Conservation (phyloP, 1,140 invertebrate species). For the Ceratosolen fusciceps region DNA sequence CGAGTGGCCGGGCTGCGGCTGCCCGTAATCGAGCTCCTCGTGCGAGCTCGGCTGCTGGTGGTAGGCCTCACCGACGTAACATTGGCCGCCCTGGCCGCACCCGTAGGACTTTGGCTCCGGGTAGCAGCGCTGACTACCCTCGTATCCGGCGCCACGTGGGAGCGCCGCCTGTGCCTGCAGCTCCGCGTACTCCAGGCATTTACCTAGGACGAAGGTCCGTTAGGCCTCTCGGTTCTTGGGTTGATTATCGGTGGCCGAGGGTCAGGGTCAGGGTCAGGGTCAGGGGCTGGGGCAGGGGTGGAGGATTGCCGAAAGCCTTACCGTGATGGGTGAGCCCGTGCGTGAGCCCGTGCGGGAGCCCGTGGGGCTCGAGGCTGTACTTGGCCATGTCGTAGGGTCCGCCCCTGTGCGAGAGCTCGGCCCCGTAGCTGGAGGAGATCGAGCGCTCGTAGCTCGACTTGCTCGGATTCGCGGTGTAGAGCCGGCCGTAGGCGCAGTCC, state of each 20-base stretch:
- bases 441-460: constrained; percentile 10
- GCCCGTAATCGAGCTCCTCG: constrained; percentile 39
- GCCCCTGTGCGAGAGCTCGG: not conserved
- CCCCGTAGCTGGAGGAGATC: not conserved
- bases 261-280: too few relatives aligned
- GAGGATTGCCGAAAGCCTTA: not conserved
- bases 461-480: constrained; percentile 54
- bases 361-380: constrained; percentile 13
- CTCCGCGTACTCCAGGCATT: constrained; percentile 11
- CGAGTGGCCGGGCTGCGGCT: not conserved
- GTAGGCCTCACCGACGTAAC: constrained; percentile 55
- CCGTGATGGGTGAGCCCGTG: not conserved
- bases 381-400: constrained; percentile 36
- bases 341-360: not conserved
- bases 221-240: too few relatives aligned
- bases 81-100: constrained; percentile 58
- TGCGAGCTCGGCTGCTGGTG: not conserved
- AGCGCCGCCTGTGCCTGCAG: not conserved
- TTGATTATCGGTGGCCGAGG: too few relatives aligned
- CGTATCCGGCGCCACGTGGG: not conserved
- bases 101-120: constrained; percentile 55
- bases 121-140: not conserved
- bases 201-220: not conserved
- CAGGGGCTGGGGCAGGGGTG: too few relatives aligned
- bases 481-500: constrained; percentile 62